Evolutionary conservation across 2,113 vertebrate species (phyloP), one percentile per base, ranked within the genome.

Genomic region (Vulpes lagopus): DNA sequence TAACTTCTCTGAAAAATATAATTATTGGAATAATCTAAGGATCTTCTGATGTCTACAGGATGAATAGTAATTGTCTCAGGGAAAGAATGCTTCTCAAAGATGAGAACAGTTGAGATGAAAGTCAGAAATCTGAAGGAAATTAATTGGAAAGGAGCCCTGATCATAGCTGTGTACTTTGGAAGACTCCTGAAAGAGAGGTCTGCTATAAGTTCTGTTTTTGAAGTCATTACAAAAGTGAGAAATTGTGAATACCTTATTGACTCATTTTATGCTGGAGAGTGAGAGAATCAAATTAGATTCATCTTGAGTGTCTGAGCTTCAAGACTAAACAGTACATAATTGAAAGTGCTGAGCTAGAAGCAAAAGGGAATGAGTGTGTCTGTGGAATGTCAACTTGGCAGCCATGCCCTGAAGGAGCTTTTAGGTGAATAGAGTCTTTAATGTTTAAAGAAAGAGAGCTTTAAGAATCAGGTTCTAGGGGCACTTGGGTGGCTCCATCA

Each of bases 161-260:
- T 60, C 22, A 16, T 25, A 38, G 71, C 25, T 92, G 38, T 71
- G 17, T 8, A 55, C 51, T 86, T 93, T 11, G 60, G 55, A 35
- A 38, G 15, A 20, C 69, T 59, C 9, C 19, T 12, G 32, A 0
- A 88, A 55, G 17, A 81, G 25, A 93, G 1, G 10, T 85, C 65
- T 81, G 59, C 51, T 30, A 8, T 27, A 32, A 27, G 17, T 43
- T 84, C 30, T 32, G 1, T 30, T 95, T 83, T 82, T 43, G 8
- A 83, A 64, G 55, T 17, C 67, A 59, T 69, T 96, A 91, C 82
- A 80, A 74, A 49, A 96, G 57, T 82, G 16, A 95, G 82, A 53
- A 76, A 59, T 4, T 84, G 10, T 64, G 43, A 84, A 85, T 64
- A 81, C 89, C 0, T 55, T 64, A 35, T 25, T 83, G 76, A 32